Conservation (phyloP, 2,797 vertebrate species). For the Limnodromus scolopaceus region DNA sequence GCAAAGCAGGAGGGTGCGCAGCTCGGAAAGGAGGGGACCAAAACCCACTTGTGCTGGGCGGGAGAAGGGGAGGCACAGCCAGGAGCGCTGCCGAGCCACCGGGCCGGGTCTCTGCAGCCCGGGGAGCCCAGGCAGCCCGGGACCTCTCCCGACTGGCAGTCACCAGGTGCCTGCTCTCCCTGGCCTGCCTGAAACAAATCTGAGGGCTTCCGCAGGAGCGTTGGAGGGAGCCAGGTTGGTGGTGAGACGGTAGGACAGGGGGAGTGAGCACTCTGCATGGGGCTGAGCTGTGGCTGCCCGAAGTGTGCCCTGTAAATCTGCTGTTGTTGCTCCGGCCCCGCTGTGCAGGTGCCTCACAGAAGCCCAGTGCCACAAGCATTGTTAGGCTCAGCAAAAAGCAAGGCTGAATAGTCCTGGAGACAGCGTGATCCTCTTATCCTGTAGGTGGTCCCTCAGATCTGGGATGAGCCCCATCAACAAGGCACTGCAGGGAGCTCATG, state of each 20-base stretch:
- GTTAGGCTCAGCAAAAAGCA: background rate
- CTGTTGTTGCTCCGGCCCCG: background rate
- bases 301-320: fast-evolving
- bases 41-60: fast-evolving
- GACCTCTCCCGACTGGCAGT: background rate
- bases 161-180: background rate
- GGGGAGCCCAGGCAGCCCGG: background rate
- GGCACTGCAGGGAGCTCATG: background rate
- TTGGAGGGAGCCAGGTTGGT: background rate
- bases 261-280: fast-evolving
- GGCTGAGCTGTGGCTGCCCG: background rate
- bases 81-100: background rate
- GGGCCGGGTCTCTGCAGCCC: background rate
- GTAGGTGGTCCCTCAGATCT: background rate
- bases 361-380: background rate
- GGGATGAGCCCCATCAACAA: background rate
- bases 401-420: background rate
- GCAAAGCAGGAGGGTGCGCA: background rate
- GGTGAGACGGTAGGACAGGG: background rate
- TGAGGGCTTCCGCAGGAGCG: fast-evolving
- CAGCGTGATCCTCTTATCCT: background rate
- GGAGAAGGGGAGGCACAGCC: no score
- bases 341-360: background rate
- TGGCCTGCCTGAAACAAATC: background rate
- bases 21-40: fast-evolving